These are phyloP conservation scores for Zaprionus lachaisei DNA, from an alignment of 1,140 invertebrate species.

Conservation along the genomic window DNA sequence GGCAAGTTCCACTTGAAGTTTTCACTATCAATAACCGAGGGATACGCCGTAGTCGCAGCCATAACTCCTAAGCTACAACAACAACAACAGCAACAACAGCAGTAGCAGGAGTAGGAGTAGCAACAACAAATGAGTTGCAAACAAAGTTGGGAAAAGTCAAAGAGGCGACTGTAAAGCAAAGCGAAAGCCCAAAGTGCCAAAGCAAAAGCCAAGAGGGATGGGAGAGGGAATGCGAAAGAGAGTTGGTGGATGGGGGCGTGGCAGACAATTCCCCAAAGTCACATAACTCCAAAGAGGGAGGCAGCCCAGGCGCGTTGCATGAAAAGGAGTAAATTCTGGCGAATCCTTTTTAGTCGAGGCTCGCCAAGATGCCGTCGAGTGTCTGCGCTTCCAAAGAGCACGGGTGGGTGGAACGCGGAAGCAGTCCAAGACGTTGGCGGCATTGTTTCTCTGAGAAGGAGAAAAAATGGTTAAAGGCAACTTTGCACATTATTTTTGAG, in stretches of 20 bases:
- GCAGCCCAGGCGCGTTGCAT: slow-evolving; percentile 12
- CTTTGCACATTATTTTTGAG: slow-evolving; percentile 83
- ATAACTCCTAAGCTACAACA: slow-evolving; percentile 39
- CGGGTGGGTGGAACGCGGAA: not conserved
- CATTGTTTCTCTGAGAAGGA: slow-evolving; percentile 59
- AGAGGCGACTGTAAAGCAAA: slow-evolving; percentile 47
- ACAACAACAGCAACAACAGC: slow-evolving; percentile 13
- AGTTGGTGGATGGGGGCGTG: slow-evolving; percentile 8
- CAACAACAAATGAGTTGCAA: slow-evolving; percentile 37
- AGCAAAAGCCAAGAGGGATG: slow-evolving; percentile 36
- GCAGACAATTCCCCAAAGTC: slow-evolving; percentile 77
- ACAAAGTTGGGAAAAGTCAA: slow-evolving; percentile 55
- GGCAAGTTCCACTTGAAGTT: slow-evolving; percentile 64
- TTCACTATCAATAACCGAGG: slow-evolving; percentile 76
- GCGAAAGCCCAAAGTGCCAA: slow-evolving; percentile 62
- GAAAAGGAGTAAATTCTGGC: slow-evolving; percentile 69
- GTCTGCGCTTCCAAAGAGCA: not conserved
- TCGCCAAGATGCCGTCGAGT: slow-evolving; percentile 22
- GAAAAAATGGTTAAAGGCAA: slow-evolving; percentile 78
- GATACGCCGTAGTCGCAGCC: slow-evolving; percentile 45
- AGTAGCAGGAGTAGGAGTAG: too few species aligned
- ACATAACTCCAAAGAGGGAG: slow-evolving; percentile 70
- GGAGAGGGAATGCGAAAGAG: not conserved
- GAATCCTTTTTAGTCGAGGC: slow-evolving; percentile 49
- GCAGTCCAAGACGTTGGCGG: not conserved